A percentile compares a stretch with the other conserved stretches of the same genome.
phyloP scores from a whole-genome alignment of 2,888 invertebrate genomes.

The Brachynemurus nebulosus region DNA sequence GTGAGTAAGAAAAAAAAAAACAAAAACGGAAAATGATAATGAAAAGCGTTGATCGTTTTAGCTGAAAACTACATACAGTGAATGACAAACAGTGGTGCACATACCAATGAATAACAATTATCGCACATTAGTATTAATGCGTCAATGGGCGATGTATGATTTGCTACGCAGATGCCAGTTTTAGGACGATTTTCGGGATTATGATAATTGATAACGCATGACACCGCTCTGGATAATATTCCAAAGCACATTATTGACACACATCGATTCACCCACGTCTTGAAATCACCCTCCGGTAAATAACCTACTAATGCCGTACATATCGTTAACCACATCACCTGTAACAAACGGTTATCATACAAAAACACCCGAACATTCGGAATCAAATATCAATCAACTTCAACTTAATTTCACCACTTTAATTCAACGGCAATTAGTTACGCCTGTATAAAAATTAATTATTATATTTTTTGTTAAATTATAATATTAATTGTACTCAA shows the following conservation, averaged over 20 bases:
- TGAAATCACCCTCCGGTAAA: slow-evolving; percentile 61
- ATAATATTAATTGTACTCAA: no score
- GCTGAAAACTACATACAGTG: no score
- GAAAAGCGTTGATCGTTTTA: no score
- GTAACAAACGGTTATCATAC: slow-evolving; percentile 23
- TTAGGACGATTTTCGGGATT: slow-evolving; percentile 75
- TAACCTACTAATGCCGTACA: slow-evolving; percentile 80
- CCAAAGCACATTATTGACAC: slow-evolving; percentile 85
- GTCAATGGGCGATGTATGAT: slow-evolving; percentile 98
- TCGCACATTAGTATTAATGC: slow-evolving; percentile 94
- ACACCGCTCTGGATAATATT: slow-evolving; percentile 82
- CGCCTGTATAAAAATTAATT: no score
- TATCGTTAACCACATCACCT: slow-evolving; percentile 79
- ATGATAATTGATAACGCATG: slow-evolving; percentile 76
- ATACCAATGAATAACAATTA: slow-evolving; percentile 93
- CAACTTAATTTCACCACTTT: no score
- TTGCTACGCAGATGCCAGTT: slow-evolving; percentile 88
- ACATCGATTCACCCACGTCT: slow-evolving; percentile 64
- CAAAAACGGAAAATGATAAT: no score
- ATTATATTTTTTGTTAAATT: no score
- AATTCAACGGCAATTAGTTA: no score
- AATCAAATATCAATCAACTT: neutral
- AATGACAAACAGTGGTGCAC: no score
- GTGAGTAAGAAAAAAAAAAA: no score
- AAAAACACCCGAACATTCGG: slow-evolving; percentile 12